Percentiles rank a stretch among this genome's conserved stretches.
These are phyloP conservation scores for Poecile atricapillus DNA, from an alignment of 2,113 vertebrate species.

Conservation along the genomic window DNA sequence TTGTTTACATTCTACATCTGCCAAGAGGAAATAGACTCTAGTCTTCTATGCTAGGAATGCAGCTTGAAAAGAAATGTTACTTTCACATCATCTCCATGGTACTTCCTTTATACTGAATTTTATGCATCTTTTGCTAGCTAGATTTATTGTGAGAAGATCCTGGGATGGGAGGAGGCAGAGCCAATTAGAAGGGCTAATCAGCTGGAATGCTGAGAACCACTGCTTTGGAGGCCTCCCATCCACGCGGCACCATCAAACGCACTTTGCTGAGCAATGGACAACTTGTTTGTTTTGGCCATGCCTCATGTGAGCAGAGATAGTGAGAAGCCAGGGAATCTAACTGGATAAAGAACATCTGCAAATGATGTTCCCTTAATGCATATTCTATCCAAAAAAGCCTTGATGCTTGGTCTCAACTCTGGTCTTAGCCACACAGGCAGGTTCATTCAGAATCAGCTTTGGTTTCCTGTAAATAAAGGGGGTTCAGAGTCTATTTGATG, in stretches of 20 bases:
- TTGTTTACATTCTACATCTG: slow-evolving; percentile 25
- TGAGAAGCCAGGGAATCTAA: slow-evolving; percentile 12
- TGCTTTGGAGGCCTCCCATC: slow-evolving; percentile 12
- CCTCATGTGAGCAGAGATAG: slow-evolving; percentile 18
- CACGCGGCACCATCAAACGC: not conserved
- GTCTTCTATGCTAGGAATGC: slow-evolving; percentile 57
- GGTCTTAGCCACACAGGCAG: not conserved
- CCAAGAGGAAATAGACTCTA: slow-evolving; percentile 51
- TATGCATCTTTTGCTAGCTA: not conserved
- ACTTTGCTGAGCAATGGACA: slow-evolving; percentile 29
- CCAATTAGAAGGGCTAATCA: slow-evolving; percentile 9
- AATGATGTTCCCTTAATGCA: not conserved
- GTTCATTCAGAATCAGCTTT: not conserved
- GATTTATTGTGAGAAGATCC: slow-evolving; percentile 37
- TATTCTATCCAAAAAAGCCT: not conserved
- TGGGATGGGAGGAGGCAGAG: not conserved
- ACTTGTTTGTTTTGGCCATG: slow-evolving; percentile 50
- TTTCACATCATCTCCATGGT: slow-evolving; percentile 32
- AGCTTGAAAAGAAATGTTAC: not conserved
- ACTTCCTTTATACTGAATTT: slow-evolving; percentile 5
- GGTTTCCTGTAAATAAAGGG: not conserved
- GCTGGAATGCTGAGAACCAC: slow-evolving; percentile 37
- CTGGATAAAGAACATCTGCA: slow-evolving; percentile 51
- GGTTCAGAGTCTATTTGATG: not conserved
- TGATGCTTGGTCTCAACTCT: not conserved